phyloP scores from a whole-genome alignment of 2,797 vertebrate genomes.

The Galagoides demidoff region DNA sequence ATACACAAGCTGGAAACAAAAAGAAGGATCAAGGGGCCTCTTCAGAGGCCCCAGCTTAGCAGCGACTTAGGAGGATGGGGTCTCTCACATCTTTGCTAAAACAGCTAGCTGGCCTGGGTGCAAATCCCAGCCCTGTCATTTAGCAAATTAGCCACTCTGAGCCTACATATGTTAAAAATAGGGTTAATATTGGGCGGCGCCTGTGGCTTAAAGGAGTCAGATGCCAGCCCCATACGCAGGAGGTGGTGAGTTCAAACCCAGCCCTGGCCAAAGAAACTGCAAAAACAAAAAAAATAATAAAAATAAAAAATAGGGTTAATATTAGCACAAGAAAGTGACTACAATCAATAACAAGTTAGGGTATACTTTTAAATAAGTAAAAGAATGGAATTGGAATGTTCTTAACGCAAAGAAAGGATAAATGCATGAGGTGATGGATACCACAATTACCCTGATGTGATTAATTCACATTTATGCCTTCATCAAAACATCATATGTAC shows the following conservation, averaged over 20 bases:
- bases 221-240: no score
- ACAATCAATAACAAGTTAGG: neutral
- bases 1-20: neutral
- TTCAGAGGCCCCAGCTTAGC: neutral
- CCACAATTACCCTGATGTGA: neutral
- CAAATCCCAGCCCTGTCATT: neutral
- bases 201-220: no score
- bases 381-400: neutral
- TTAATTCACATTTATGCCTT: neutral
- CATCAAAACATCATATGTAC: neutral
- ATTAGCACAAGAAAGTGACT: neutral
- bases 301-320: neutral
- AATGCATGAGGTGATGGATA: neutral
- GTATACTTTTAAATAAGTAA: neutral
- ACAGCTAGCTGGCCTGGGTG: neutral
- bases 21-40: neutral
- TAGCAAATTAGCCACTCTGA: neutral
- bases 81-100: neutral
- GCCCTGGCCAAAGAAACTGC: no score
- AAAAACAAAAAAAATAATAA: no score
- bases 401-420: neutral
- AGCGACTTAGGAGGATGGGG: neutral
- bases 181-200: neutral
- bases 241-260: no score
- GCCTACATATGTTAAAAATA: neutral